Conservation (phyloP, 2,113 vertebrate genomes). For the Bos javanicus region DNA sequence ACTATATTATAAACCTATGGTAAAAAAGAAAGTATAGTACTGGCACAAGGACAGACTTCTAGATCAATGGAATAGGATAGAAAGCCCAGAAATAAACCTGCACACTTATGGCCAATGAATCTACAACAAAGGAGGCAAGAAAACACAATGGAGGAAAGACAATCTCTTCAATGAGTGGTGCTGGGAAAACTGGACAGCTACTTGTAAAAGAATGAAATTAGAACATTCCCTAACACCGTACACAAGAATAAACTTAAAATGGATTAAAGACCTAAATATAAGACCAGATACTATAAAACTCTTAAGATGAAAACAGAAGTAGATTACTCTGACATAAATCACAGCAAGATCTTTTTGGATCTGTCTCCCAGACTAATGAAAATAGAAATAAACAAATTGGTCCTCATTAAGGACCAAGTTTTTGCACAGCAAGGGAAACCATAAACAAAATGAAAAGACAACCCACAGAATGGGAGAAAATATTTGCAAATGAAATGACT, state of each 20-base stretch:
- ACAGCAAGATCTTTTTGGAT: background rate
- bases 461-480: background rate
- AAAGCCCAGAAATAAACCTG: background rate
- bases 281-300: background rate
- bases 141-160: background rate
- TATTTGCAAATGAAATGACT: background rate
- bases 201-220: background rate
- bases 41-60: background rate
- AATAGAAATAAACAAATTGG: background rate
- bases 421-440: background rate
- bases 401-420: background rate
- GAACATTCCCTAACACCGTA: background rate
- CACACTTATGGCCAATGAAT: background rate
- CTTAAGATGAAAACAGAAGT: background rate
- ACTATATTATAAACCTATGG: background rate
- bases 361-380: background rate
- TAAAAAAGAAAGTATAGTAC: background rate
- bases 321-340: background rate
- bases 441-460: background rate
- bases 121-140: background rate
- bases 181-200: background rate
- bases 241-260: background rate
- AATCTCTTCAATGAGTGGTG: background rate
- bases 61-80: background rate
- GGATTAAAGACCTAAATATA: background rate